Percentiles rank a stretch among this genome's conserved stretches.
These are phyloP conservation scores for Rhagoletis zephyria DNA, from an alignment of 1,140 invertebrate species.

Conservation along the genomic window DNA sequence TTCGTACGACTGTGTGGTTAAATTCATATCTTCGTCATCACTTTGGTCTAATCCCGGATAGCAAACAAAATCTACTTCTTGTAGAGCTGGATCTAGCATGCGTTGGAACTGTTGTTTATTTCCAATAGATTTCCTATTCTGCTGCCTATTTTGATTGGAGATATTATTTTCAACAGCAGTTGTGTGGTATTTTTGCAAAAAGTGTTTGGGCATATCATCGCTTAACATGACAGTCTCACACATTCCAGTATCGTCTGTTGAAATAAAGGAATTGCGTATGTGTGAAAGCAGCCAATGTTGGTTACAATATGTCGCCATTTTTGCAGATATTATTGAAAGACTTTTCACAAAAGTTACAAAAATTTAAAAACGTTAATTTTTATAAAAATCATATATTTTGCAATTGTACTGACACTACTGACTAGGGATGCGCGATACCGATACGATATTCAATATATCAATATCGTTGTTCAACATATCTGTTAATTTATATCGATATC, in stretches of 20 bases:
- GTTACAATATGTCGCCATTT: constrained; percentile 94
- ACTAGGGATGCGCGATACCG: no score
- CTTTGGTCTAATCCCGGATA: constrained; percentile 85
- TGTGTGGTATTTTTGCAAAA: constrained; percentile 72
- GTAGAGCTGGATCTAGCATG: constrained; percentile 60
- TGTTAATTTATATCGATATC: no score
- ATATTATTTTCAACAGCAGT: constrained; percentile 55
- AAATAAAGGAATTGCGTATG: constrained; percentile 93
- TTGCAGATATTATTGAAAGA: constrained; percentile 53
- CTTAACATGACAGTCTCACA: constrained; percentile 81
- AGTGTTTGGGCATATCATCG: constrained; percentile 82
- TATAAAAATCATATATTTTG: neutral
- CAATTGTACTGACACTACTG: no score
- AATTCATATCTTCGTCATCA: constrained; percentile 82
- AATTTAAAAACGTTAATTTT: neutral
- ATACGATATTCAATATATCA: no score
- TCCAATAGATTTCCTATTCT: constrained; percentile 56
- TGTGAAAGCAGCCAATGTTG: constrained; percentile 92
- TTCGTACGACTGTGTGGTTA: constrained; percentile 80
- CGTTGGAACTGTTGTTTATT: constrained; percentile 39
- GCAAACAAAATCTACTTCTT: constrained; percentile 77
- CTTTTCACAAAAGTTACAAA: neutral
- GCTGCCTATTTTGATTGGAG: constrained; percentile 62
- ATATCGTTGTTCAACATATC: no score
- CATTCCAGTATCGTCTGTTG: constrained; percentile 92